These are phyloP conservation scores for Phalera bucephala DNA, from an alignment of 2,888 invertebrate genomes.

Conservation along the genomic window DNA sequence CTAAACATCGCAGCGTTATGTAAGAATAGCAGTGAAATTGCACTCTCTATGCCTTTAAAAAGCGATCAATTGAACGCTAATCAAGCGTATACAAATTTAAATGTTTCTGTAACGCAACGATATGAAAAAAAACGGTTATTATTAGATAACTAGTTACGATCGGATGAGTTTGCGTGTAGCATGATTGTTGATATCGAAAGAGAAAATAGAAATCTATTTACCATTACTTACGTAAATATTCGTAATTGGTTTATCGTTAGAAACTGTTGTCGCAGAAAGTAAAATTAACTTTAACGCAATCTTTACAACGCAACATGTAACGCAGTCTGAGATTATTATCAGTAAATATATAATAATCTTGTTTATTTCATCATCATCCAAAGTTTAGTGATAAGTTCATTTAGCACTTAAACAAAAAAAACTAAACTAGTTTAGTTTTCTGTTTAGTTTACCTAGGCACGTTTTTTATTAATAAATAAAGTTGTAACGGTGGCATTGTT, in stretches of 20 bases:
- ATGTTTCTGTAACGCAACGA: conserved; percentile 4
- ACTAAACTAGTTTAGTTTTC: too few species aligned
- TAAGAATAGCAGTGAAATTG: conserved; percentile 5
- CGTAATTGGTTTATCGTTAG: conserved; percentile 2
- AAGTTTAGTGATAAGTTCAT: too few species aligned
- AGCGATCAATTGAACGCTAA: conserved; percentile 21
- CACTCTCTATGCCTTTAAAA: conserved; percentile 8
- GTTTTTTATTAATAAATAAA: too few species aligned
- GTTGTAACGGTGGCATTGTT: too few species aligned
- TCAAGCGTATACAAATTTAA: conserved; percentile 9
- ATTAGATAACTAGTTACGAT: conserved; percentile 19
- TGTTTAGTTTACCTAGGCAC: too few species aligned
- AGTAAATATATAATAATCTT: too few species aligned
- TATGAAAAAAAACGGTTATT: conserved; percentile 2
- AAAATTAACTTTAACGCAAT: too few species aligned
- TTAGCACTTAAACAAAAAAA: too few species aligned
- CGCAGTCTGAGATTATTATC: too few species aligned
- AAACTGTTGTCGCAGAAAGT: conserved; percentile 1
- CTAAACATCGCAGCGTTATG: too few species aligned
- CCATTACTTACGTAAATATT: conserved; percentile 7
- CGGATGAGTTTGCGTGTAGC: conserved; percentile 47
- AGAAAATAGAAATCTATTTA: conserved; percentile 43
- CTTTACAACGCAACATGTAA: too few species aligned
- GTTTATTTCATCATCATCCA: too few species aligned
- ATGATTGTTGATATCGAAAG: conserved; percentile 51